Percentiles rank a stretch among this genome's conserved stretches.
These are phyloP conservation scores for Nesidiocoris tenuis DNA, from an alignment of 2,888 invertebrate species.

Conservation along the genomic window DNA sequence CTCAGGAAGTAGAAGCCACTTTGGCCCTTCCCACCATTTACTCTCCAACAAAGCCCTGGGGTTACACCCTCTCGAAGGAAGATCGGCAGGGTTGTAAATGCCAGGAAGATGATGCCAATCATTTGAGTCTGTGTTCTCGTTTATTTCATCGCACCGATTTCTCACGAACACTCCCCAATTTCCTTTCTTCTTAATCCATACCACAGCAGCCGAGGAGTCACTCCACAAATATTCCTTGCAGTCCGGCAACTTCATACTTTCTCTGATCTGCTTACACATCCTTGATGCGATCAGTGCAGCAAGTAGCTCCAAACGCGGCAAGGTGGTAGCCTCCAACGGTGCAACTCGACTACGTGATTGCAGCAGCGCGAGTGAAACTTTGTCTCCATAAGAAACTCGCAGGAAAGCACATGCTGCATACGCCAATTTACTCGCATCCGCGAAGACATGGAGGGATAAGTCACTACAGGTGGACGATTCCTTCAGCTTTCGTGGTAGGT, in stretches of 20 bases:
- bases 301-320: conserved; percentile 24
- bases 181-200: conserved; percentile 32
- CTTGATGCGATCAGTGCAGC: too few relatives aligned
- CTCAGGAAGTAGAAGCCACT: neutral
- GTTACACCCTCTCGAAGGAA: conserved; percentile 38
- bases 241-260: neutral
- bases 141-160: conserved; percentile 33
- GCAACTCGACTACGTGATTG: conserved; percentile 11
- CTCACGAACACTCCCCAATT: conserved; percentile 39
- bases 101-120: conserved; percentile 30
- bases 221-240: conserved; percentile 41
- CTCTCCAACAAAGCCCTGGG: neutral
- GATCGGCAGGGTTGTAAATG: conserved; percentile 28
- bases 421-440: conserved; percentile 30
- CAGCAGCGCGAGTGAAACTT: neutral
- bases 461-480: too few relatives aligned
- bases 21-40: conserved; percentile 28
- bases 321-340: neutral
- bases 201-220: conserved; percentile 35
- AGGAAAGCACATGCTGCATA: conserved; percentile 41
- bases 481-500: neutral
- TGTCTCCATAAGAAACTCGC: conserved; percentile 2
- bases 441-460: conserved; percentile 34
- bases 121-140: neutral
- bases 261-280: neutral